Conservation (phyloP, 1,140 invertebrate species). For the Drosophila sp. region DNA sequence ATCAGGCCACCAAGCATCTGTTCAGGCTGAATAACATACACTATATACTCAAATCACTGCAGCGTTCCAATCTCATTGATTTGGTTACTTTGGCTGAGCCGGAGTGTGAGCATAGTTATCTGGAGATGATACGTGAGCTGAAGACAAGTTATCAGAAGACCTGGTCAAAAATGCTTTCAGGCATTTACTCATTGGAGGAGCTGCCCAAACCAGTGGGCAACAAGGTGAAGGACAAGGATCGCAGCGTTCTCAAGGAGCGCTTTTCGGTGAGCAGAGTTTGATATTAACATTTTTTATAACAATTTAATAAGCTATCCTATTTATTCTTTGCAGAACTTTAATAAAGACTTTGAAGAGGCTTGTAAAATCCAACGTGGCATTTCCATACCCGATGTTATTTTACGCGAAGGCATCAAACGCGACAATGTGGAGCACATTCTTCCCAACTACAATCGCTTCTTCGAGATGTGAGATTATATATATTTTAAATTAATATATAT, state of each 20-base stretch:
- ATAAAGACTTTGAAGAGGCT: constrained; percentile 97
- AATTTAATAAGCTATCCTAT: constrained; percentile 8
- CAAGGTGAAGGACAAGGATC: constrained; percentile 94
- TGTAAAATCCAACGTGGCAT: constrained; percentile 94
- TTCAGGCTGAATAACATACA: constrained; percentile 94
- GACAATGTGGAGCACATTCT: constrained; percentile 94
- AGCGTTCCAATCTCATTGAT: constrained; percentile 92
- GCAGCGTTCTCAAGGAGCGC: constrained; percentile 96
- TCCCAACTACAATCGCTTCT: constrained; percentile 93
- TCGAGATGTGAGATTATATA: constrained; percentile 87
- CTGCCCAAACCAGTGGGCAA: constrained; percentile 87
- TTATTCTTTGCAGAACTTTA: constrained; percentile 89
- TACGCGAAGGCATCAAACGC: constrained; percentile 91
- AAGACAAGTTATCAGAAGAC: constrained; percentile 83
- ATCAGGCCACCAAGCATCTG: constrained; percentile 92
- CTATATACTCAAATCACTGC: constrained; percentile 95
- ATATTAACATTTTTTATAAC: constrained; percentile 8
- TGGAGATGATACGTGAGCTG: constrained; percentile 88
- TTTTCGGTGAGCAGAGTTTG: constrained; percentile 89
- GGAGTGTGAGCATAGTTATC: constrained; percentile 92
- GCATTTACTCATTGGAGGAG: constrained; percentile 89
- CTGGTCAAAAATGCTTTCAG: constrained; percentile 93
- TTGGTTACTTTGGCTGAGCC: constrained; percentile 91
- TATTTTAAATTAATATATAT: neutral
- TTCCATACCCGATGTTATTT: constrained; percentile 95